Evolutionary conservation across 2,888 invertebrate genomes (phyloP), one percentile per base, ranked within the genome.

Genomic region (Artemia sinica): DNA sequence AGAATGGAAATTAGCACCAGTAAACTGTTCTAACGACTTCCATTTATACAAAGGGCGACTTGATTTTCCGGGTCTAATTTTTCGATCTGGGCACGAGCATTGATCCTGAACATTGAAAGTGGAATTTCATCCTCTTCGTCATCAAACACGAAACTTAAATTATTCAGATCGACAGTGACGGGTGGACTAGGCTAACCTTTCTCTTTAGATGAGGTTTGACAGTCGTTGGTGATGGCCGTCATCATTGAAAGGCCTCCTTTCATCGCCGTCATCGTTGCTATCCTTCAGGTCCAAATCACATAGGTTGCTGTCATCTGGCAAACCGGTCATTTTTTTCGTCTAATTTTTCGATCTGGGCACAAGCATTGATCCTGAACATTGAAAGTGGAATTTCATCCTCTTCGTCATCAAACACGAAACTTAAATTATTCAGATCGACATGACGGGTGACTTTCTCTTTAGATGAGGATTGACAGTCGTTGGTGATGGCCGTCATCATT

Each of bases 91-190:
- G 18, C 18, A 7, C n/a, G 58, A 58, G 58, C 8, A 58, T 14
- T 58, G 8, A 7, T 58, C 14, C 58, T 58, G 58, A 58, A 58
- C 7, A 14, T 14, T 58, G 58, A 58, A 58, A 8, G 58, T 58
- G 58, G 6, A 52, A 52, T 52, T 14, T 52, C 58, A 52, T 52
- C 58, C 58, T 52, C 58, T 52, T 52, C 58, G 13, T 52, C 58
- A 5, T 52, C 6, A 52, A 52, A 52, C 13, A 52, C 58, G 58
- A 14, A 52, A 52, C 3, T 14, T n/a, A 52, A 52, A 52, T 52
- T 52, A 52, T 52, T 52, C 14, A 52, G 58, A 52, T 13, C 58
- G 58, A 14, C 7, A 14, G 58, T 58, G 58, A 8, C 58, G 6
- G 8, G 58, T 7, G 58, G 8, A 58, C n/a, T 14, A 58, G 9